phyloP scores from a whole-genome alignment of 2,797 vertebrate genomes.

The Etheostoma nigrum region DNA sequence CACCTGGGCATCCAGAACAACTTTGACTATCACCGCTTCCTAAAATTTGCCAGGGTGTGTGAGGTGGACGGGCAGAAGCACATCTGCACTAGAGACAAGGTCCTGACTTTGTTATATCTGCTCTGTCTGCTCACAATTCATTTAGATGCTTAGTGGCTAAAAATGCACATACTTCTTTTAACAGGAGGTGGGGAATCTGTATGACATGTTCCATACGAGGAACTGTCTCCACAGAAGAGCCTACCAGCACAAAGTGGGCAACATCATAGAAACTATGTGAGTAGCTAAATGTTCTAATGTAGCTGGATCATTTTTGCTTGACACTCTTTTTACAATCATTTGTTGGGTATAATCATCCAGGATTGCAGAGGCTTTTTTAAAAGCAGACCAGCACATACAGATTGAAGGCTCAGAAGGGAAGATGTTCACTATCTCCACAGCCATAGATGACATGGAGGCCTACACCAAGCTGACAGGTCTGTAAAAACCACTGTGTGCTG shows the following conservation, averaged over 20 bases:
- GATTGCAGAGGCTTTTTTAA: conserved; percentile 94
- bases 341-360: conserved; percentile 72
- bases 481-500: conserved; percentile 17
- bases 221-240: conserved; percentile 93
- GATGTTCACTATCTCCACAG: conserved; percentile 86
- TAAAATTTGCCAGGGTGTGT: conserved; percentile 94
- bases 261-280: conserved; percentile 95
- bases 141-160: conserved; percentile 14
- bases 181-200: conserved; percentile 94
- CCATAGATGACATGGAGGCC: conserved; percentile 96
- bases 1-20: conserved; percentile 96
- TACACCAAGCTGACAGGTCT: conserved; percentile 95
- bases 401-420: conserved; percentile 85
- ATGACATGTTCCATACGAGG: conserved; percentile 96
- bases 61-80: conserved; percentile 85
- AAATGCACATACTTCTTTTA: conserved; percentile 21
- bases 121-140: not conserved
- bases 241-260: conserved; percentile 95
- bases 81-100: conserved; percentile 96
- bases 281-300: conserved; percentile 53
- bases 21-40: conserved; percentile 92
- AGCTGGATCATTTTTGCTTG: not conserved
- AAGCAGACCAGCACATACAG: conserved; percentile 88
- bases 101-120: conserved; percentile 54
- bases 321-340: not conserved